Base-by-base conservation (phyloP, 2,888 invertebrate genomes). In the Silvanus unidentatus region DNA sequence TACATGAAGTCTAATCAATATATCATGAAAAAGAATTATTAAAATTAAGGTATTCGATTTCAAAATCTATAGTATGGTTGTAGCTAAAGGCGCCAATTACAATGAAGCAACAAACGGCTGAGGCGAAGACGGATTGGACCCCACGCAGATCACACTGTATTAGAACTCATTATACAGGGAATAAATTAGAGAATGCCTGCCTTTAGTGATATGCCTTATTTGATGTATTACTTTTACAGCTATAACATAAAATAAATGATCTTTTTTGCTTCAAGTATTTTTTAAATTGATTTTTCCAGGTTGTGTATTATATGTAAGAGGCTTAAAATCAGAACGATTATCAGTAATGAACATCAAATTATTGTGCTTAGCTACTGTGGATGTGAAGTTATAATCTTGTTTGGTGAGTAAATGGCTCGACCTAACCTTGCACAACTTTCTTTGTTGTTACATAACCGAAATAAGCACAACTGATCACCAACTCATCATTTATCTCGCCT, bases 81-180 rank as follows among this genome's bases (percentile, higher is more conserved):
- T 55, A 43, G 55, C 60, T 58, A 43, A 55, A 54, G 58, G 61
- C 59, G 56, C 53, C 56, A 53, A 59, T 58, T 57, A 55, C 54
- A 50, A 46, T 54, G 57, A 58, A 44, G 51, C 51, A 49, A 50
- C 43, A 43, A 34, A 28, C 16, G 27, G 43, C 46, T 45, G 38
- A 48, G 42, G 47, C 47, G 45, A 51, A 53, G 56, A 56, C 54
- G 50, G 54, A 52, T 49, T 42, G 50, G 63, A 60, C 61, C 62
- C 58, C 63, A 62, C 61, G 58, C 61, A 61, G 60, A 58, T 62
- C 55, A 57, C 52, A 52, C 60, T 53, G 55, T 58, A 62, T 63
- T 65, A 65, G 62, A 59, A 62, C 62, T 63, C 57, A 63, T 65
- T 65, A 63, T 60, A 60, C 55, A 51, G 54, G 55, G 56, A 61